phyloP scores from a whole-genome alignment of 2,888 invertebrate genomes.

The Andricus curvator region DNA sequence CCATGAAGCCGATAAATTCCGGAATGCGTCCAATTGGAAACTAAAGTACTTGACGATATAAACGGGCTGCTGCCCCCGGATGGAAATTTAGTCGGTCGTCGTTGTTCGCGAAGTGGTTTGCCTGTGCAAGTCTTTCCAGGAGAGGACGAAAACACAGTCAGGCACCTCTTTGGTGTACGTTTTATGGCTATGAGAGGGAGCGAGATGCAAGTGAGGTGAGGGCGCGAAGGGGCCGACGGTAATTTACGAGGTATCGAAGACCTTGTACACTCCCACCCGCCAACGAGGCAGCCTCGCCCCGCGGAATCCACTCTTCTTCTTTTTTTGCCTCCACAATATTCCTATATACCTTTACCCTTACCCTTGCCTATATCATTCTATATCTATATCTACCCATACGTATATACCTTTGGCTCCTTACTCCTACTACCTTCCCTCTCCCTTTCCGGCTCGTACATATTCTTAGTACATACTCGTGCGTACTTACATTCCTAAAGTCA shows the following conservation, averaged over 20 bases:
- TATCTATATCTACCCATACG: slow-evolving; percentile 36
- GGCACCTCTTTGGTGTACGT: slow-evolving; percentile 54
- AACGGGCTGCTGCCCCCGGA: slow-evolving; percentile 55
- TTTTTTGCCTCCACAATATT: slow-evolving; percentile 41
- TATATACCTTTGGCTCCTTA: slow-evolving; percentile 38
- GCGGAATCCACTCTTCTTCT: slow-evolving; percentile 70
- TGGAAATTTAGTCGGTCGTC: slow-evolving; percentile 64
- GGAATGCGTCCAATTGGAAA: slow-evolving; percentile 41
- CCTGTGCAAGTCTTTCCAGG: slow-evolving; percentile 63
- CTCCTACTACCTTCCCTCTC: slow-evolving; percentile 45
- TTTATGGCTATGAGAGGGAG: slow-evolving; percentile 57
- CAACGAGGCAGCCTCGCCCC: slow-evolving; percentile 73
- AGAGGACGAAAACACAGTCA: slow-evolving; percentile 69
- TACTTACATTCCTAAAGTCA: slow-evolving; percentile 54
- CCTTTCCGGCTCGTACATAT: slow-evolving; percentile 45
- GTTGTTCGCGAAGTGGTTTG: slow-evolving; percentile 60
- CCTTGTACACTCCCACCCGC: slow-evolving; percentile 77
- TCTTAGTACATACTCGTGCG: slow-evolving; percentile 47
- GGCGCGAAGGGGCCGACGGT: slow-evolving; percentile 67
- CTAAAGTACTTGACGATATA: slow-evolving; percentile 35
- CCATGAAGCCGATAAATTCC: slow-evolving; percentile 35
- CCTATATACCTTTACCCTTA: slow-evolving; percentile 39
- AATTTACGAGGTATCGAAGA: slow-evolving; percentile 78
- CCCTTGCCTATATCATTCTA: slow-evolving; percentile 40
- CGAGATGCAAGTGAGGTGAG: slow-evolving; percentile 53